A percentile compares a stretch with the other conserved stretches of the same genome.
phyloP scores from a whole-genome alignment of 2,113 vertebrate genomes.

The Pithys albifrons region DNA sequence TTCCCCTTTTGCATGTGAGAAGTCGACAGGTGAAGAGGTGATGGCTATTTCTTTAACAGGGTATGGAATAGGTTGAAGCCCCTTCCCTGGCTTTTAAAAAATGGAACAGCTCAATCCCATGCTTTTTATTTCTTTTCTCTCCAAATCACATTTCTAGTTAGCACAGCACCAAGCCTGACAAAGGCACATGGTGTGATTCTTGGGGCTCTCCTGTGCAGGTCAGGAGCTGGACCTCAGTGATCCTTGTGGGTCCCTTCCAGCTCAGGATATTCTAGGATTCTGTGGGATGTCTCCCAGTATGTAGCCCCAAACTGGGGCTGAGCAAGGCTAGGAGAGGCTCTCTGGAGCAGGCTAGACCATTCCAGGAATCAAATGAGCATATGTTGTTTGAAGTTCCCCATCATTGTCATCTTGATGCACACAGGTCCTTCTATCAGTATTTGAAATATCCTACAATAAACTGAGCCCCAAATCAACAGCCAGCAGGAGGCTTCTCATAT shows the following conservation, averaged over 20 bases:
- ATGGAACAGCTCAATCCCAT: not conserved
- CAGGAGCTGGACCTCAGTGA: accelerated
- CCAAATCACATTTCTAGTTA: not conserved
- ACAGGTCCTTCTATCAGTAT: not conserved
- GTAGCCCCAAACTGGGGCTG: accelerated
- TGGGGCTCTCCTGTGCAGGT: not conserved
- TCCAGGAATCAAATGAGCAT: not conserved
- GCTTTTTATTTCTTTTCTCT: not conserved
- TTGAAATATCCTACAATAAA: not conserved
- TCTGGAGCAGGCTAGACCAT: not conserved
- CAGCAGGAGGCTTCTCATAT: not conserved
- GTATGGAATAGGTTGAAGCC: not conserved
- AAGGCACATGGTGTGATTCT: not conserved
- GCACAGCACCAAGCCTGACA: not conserved
- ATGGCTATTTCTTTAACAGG: not conserved
- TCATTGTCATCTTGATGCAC: not conserved
- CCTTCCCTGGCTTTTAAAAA: not conserved
- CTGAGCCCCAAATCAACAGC: not conserved
- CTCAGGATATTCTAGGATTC: not conserved
- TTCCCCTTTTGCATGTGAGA: not conserved
- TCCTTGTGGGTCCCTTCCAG: not conserved
- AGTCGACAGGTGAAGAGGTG: not conserved
- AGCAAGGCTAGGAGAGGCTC: not conserved
- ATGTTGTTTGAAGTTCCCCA: accelerated
- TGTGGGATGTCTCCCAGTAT: not conserved